Evolutionary conservation across 2,113 vertebrate species (phyloP).

Genomic region (Anser cygnoides): DNA sequence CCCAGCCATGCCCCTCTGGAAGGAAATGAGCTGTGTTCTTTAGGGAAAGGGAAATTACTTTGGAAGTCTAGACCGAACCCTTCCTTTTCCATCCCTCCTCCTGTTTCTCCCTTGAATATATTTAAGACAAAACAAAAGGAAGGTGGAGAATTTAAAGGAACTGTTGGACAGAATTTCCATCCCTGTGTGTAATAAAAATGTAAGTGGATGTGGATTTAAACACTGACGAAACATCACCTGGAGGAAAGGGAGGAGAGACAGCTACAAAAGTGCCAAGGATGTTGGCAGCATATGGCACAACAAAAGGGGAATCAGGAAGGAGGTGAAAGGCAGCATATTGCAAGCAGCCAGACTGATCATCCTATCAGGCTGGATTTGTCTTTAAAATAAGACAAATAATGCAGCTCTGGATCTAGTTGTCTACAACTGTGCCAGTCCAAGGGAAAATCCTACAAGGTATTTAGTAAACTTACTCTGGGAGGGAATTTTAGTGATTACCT

Average conservation of each 20-base stretch:
- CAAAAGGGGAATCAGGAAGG: background rate
- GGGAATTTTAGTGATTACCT: background rate
- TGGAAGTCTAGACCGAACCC: constrained; percentile 66
- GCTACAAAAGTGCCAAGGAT: background rate
- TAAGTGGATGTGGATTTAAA: background rate
- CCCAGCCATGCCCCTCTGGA: background rate
- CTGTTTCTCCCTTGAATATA: background rate
- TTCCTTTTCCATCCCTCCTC: constrained; percentile 53
- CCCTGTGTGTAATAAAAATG: background rate
- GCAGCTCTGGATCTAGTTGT: background rate
- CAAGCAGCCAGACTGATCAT: background rate
- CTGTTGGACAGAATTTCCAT: constrained; percentile 28
- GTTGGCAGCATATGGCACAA: background rate
- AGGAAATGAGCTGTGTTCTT: constrained; percentile 65
- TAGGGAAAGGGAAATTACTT: constrained; percentile 62
- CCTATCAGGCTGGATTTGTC: background rate
- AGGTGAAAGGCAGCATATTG: background rate
- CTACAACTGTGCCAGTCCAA: background rate
- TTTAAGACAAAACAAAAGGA: constrained; percentile 57
- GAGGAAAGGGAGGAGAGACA: background rate
- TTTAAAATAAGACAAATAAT: background rate
- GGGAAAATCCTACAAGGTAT: background rate
- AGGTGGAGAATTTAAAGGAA: constrained; percentile 18
- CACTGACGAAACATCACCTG: background rate
- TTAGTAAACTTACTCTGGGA: background rate